Percentiles rank a stretch among this genome's conserved stretches.
Evolutionary conservation across 2,888 invertebrate genomes (phyloP).

Genomic region (Sericinus montela): DNA sequence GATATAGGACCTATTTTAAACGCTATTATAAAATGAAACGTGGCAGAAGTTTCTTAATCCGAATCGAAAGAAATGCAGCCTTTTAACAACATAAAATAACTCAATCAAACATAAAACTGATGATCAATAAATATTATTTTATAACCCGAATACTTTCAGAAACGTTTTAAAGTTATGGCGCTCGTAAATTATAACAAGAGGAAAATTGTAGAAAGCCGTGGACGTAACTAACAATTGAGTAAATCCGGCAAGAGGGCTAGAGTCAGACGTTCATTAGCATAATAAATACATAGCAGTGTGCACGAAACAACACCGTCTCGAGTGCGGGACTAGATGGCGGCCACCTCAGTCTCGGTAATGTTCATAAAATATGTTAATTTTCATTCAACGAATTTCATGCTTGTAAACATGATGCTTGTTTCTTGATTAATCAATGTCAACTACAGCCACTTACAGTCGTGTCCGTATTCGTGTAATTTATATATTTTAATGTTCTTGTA

Average conservation of each 20-base stretch:
- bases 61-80: background rate
- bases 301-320: slow-evolving; percentile 38
- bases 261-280: slow-evolving; percentile 61
- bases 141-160: background rate
- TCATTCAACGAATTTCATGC: slow-evolving; percentile 43
- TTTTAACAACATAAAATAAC: background rate
- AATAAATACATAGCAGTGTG: slow-evolving; percentile 45
- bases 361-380: slow-evolving; percentile 53
- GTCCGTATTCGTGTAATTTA: background rate
- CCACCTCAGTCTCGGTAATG: slow-evolving; percentile 41
- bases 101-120: background rate
- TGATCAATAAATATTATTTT: background rate
- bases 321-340: slow-evolving; percentile 39
- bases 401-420: slow-evolving; percentile 11
- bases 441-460: background rate
- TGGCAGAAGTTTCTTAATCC: background rate
- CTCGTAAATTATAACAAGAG: slow-evolving; percentile 13
- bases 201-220: slow-evolving; percentile 11
- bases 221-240: slow-evolving; percentile 9
- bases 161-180: background rate
- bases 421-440: slow-evolving; percentile 10
- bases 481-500: background rate
- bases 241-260: slow-evolving; percentile 23
- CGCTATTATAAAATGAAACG: slow-evolving; percentile 1
- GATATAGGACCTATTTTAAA: background rate